Percentiles rank a stretch among this genome's conserved stretches.
These are phyloP conservation scores for Eutolmus rufibarbis DNA, from an alignment of 2,888 invertebrate species.

Conservation along the genomic window DNA sequence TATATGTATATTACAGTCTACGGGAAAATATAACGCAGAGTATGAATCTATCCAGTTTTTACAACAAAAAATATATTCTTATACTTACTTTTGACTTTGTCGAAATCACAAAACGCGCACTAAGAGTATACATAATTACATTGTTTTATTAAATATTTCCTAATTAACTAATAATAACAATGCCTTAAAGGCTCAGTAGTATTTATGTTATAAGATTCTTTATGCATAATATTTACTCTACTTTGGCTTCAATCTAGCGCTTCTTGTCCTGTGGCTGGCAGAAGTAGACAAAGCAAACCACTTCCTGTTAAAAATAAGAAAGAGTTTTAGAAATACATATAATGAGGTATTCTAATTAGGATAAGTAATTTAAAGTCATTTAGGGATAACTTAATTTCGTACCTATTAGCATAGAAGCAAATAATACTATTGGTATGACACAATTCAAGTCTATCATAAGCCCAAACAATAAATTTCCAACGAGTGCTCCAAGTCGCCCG, in stretches of 20 bases:
- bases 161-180: background rate
- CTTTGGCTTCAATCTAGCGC: slow-evolving; percentile 64
- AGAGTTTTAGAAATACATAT: background rate
- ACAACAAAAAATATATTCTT: background rate
- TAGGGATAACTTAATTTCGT: slow-evolving; percentile 55
- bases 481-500: slow-evolving; percentile 78
- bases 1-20: background rate
- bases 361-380: too few relatives aligned
- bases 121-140: background rate
- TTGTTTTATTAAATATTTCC: background rate
- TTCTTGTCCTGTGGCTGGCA: slow-evolving; percentile 78
- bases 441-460: slow-evolving; percentile 82
- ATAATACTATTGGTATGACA: slow-evolving; percentile 75
- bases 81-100: background rate
- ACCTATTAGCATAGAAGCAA: slow-evolving; percentile 78
- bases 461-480: slow-evolving; percentile 79
- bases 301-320: slow-evolving; percentile 68
- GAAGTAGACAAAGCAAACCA: slow-evolving; percentile 75
- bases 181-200: background rate
- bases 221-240: background rate
- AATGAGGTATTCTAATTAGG: too few relatives aligned
- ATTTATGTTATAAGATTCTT: background rate
- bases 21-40: background rate
- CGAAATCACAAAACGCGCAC: background rate
- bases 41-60: background rate